These are phyloP conservation scores for Stenodema calcarata DNA, from an alignment of 2,888 invertebrate genomes.

Conservation along the genomic window DNA sequence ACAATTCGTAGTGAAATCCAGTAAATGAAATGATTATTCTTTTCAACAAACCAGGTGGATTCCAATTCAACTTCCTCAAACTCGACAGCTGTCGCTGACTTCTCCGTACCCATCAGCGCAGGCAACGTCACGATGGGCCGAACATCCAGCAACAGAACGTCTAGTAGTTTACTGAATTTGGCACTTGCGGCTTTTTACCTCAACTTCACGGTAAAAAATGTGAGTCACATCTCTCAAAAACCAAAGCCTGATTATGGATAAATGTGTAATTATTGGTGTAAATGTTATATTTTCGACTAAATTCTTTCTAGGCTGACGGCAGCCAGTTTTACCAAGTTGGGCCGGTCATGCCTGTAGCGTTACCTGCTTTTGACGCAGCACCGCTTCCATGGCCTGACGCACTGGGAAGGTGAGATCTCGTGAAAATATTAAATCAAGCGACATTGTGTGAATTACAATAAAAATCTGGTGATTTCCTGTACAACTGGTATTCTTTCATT, in stretches of 20 bases:
- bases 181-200: slow-evolving; percentile 49
- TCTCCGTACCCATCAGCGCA: not conserved
- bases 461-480: too few relatives aligned
- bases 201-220: slow-evolving; percentile 47
- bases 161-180: slow-evolving; percentile 30
- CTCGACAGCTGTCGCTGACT: slow-evolving; percentile 25
- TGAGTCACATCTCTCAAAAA: not conserved
- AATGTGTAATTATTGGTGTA: not conserved
- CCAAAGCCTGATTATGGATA: too few relatives aligned
- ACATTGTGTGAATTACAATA: too few relatives aligned
- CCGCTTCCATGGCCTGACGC: slow-evolving; percentile 23
- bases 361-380: slow-evolving; percentile 22
- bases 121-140: slow-evolving; percentile 33
- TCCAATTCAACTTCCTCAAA: not conserved
- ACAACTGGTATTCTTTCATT: not conserved
- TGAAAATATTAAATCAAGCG: not conserved
- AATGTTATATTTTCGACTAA: too few relatives aligned
- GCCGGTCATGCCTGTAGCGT: slow-evolving; percentile 20
- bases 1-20: not conserved
- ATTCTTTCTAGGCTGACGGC: slow-evolving; percentile 21
- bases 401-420: not conserved
- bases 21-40: not conserved
- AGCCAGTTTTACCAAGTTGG: slow-evolving; percentile 43
- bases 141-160: slow-evolving; percentile 35
- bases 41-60: not conserved